Percentiles rank a stretch among this genome's conserved stretches.
Conservation (phyloP, 2,797 vertebrate species). For the Pangasius djambal region DNA sequence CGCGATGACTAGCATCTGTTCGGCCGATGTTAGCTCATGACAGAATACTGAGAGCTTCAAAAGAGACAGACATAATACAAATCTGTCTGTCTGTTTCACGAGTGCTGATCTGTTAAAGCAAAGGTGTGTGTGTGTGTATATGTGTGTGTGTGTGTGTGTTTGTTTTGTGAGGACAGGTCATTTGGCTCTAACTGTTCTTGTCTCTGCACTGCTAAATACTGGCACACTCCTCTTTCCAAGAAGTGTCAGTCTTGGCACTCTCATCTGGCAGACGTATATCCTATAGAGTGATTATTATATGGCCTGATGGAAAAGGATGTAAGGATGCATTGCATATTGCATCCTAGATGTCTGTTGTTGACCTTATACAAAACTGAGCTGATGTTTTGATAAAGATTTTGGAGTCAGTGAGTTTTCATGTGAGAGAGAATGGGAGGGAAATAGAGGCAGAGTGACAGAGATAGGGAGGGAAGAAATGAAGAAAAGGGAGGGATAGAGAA, state of each 20-base stretch:
- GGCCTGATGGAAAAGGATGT: background rate
- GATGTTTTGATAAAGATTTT: slow-evolving; percentile 3
- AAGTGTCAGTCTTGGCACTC: slow-evolving; percentile 7
- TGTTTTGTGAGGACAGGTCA: slow-evolving; percentile 28
- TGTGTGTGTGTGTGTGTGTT: slow-evolving; percentile 15
- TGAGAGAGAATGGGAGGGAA: background rate
- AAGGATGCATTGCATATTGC: background rate
- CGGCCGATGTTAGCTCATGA: slow-evolving; percentile 61
- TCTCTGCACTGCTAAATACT: slow-evolving; percentile 28
- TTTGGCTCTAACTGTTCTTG: slow-evolving; percentile 15
- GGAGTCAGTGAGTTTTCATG: background rate
- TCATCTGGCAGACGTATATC: background rate
- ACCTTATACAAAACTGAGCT: background rate
- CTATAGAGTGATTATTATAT: background rate
- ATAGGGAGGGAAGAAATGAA: slow-evolving; percentile 15
- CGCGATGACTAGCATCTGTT: slow-evolving; percentile 62
- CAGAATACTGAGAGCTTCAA: slow-evolving; percentile 68
- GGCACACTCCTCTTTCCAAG: slow-evolving; percentile 25
- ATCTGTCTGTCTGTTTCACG: slow-evolving; percentile 58
- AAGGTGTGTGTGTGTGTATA: slow-evolving; percentile 26
- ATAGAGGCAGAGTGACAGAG: background rate
- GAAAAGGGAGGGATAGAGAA: slow-evolving; percentile 31
- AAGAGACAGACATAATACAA: slow-evolving; percentile 55
- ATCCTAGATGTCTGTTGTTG: background rate
- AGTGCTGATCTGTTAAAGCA: slow-evolving; percentile 31